phyloP scores from a whole-genome alignment of 2,888 invertebrate genomes.

The Melinopterus prodromus region DNA sequence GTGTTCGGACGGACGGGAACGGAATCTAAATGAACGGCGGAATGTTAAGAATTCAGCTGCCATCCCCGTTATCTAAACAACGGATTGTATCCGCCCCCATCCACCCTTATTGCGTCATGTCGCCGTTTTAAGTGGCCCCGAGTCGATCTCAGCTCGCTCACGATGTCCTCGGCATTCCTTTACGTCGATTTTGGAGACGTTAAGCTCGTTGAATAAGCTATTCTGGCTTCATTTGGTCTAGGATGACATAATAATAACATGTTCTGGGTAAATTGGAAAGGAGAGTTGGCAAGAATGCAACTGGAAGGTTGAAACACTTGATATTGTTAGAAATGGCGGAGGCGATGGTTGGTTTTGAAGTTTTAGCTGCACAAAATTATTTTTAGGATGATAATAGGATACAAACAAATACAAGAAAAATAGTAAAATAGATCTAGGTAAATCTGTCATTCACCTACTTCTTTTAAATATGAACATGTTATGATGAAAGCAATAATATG shows the following conservation, averaged over 20 bases:
- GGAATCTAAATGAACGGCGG: background rate
- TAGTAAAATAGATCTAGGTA: too few relatives aligned
- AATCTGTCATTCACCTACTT: too few relatives aligned
- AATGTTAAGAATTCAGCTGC: background rate
- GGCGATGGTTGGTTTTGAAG: too few relatives aligned
- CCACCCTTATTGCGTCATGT: conserved; percentile 4
- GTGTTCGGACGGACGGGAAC: background rate
- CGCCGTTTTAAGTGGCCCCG: background rate
- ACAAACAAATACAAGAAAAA: too few relatives aligned
- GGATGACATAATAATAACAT: background rate
- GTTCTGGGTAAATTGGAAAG: too few relatives aligned
- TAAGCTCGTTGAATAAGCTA: background rate
- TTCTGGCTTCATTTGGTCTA: background rate
- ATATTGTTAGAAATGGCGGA: too few relatives aligned
- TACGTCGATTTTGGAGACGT: background rate
- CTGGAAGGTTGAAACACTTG: too few relatives aligned
- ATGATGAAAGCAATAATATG: too few relatives aligned
- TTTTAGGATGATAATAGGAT: too few relatives aligned
- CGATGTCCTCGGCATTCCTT: background rate
- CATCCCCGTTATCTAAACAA: background rate
- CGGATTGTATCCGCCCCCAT: background rate
- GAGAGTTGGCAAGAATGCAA: too few relatives aligned
- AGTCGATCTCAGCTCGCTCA: background rate
- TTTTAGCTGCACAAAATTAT: too few relatives aligned
- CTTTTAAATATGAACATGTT: too few relatives aligned